Base-by-base conservation (phyloP, 92 coral and sea anemone genomes). In the Metridium senile region DNA sequence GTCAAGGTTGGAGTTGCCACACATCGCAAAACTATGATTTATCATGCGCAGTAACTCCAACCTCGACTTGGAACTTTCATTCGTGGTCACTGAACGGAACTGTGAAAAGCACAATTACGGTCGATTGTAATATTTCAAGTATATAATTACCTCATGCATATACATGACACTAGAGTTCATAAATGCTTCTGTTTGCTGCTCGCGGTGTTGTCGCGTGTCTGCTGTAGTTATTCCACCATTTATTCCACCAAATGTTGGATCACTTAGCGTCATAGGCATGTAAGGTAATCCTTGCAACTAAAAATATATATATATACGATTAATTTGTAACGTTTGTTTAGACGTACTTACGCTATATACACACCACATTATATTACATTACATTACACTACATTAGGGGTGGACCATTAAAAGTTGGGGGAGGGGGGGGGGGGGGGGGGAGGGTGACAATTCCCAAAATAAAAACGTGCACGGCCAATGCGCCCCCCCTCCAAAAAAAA, bases 101-200 rank as follows among this genome's bases (percentile, higher is more conserved):
- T 39, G 13, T 13, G 6, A 39, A 39, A 39, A 39, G 6, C 49
- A 39, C 49, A 4, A 39, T n/a, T n/a, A 39, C 6, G 13, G 6
- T 39, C 49, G 13, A 39, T 39, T 4, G 6, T 6, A 39, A 39
- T 6, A 4, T 6, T 6, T 4, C 49, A 39, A 39, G 49, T 4
- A 39, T 3, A 11, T n/a, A 1, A 76, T 58, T 65, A 95, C 99
- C 93, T 95, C 83, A 64, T 95, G 99, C 84, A 92, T 89, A 71
- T 92, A 95, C 90, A 95, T 70, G 85, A 95, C 88, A 45, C 99
- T 95, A 29, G 89, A 79, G 84, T 92, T 95, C 99, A 95, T 95
- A 22, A 87, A 61, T 32, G 89, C 84, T 47, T 95, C 99, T 45
- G 76, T 81, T 57, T 81, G 84, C 74, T 92, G 93, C 67, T 89